Base-by-base conservation (phyloP, 2,113 vertebrate species). In the Pogona vitticeps region DNA sequence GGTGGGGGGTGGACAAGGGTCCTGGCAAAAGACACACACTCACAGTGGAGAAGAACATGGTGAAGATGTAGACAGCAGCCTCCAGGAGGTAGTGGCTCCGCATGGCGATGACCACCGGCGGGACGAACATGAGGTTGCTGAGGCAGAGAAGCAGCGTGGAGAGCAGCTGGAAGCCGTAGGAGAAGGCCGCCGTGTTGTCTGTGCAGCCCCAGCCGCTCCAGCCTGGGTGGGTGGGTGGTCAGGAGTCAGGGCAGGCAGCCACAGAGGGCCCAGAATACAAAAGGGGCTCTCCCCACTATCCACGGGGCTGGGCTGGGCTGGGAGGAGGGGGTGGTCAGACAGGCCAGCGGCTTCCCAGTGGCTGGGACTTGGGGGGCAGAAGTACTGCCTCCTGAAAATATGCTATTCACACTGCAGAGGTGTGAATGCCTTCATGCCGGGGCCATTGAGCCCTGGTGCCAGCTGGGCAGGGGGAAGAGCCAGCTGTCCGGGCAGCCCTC, bases 41-140 rank as follows among this genome's bases (percentile, higher is more conserved):
- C 94, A 99, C 99, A 8, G 99, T 99, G 84, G 99, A 99, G 95
- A 99, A 99, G 96, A 99, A 99, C 99, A 99, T 99, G 90, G 98
- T 99, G 95, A 99, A 99, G 91, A 98, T 97, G 93, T 99, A 99
- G 93, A 99, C 97, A 0, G 98, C 98, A 3, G 98, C 98, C 94
- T 99, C 99, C 83, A 99, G 95, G 81, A 99, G 97, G 79, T 98
- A 99, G 88, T 98, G 97, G 92, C 98, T 98, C 73, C 98, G 97
- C 80, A 99, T 94, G 20, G 99, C 99, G 6, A 99, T 97, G 95
- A 97, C 97, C 92, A 99, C 98, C 0, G 98, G 98, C 0, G 99
- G 98, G 78, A 99, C 96, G 2, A 99, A 99, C 98, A 99, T 99
- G 92, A 99, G 96, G 91, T 99, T 99, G 93, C 98, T 99, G 94